Percentiles rank a stretch among this genome's conserved stretches.
Conservation (phyloP, 1,140 invertebrate species). For the Chlorops oryzae region DNA sequence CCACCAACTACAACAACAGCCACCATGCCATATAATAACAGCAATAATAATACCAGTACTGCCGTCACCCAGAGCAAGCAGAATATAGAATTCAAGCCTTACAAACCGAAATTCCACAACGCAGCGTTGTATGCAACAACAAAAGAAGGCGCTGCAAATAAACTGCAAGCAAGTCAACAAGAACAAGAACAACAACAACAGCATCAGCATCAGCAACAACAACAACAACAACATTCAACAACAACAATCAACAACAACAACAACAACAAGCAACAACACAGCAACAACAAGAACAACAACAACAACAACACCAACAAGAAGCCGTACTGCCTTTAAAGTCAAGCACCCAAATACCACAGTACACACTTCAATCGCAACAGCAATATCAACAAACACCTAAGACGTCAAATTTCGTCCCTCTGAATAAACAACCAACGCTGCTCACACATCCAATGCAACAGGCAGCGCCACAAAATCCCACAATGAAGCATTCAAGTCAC, state of each 20-base stretch:
- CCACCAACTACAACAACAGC: conserved; percentile 28
- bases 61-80: conserved; percentile 27
- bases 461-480: too few species aligned
- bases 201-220: conserved; percentile 13
- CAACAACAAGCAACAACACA: conserved; percentile 11
- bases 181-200: conserved; percentile 19
- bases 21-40: not conserved
- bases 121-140: conserved; percentile 51
- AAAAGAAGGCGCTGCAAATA: conserved; percentile 20
- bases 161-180: conserved; percentile 11
- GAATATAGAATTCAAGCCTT: conserved; percentile 48
- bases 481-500: too few species aligned
- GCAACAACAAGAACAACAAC: conserved; percentile 17
- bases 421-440: not conserved
- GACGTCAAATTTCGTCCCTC: too few species aligned
- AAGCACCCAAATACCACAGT: conserved; percentile 40
- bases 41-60: conserved; percentile 14
- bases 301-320: conserved; percentile 25
- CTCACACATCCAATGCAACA: not conserved
- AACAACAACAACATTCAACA: conserved; percentile 18
- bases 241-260: conserved; percentile 9
- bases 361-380: conserved; percentile 41
- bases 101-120: conserved; percentile 75
- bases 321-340: conserved; percentile 17
- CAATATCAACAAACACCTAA: conserved; percentile 40